Percentiles rank a stretch among this genome's conserved stretches.
Evolutionary conservation across 1,140 invertebrate species (phyloP).

Genomic region (Lucilia sericata): DNA sequence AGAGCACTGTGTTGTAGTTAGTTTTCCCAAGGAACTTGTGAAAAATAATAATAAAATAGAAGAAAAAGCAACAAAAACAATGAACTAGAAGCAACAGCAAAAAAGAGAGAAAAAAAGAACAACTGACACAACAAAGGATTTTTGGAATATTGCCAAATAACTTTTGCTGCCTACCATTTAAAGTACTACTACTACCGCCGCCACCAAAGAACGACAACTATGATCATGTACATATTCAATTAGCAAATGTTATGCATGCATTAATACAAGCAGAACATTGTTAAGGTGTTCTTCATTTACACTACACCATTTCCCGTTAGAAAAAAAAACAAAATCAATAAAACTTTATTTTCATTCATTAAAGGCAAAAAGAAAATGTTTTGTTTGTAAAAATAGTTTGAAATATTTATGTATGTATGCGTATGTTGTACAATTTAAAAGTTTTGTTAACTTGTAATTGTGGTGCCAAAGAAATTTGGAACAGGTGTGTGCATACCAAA

Average conservation of each 20-base stretch:
- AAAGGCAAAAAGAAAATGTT: too few relatives aligned
- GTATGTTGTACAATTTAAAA: too few relatives aligned
- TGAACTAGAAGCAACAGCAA: background rate
- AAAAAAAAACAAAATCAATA: too few relatives aligned
- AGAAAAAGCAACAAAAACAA: background rate
- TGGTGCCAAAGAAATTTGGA: background rate
- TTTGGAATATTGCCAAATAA: conserved; percentile 18
- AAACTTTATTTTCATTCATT: too few relatives aligned
- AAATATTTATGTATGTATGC: too few relatives aligned
- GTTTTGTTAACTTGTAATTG: too few relatives aligned
- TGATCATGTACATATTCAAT: conserved; percentile 27
- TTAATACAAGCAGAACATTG: conserved; percentile 3
- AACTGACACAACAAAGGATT: background rate
- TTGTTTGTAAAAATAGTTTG: too few relatives aligned
- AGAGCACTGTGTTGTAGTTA: background rate
- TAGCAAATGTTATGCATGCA: conserved; percentile 26
- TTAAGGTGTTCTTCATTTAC: conserved; percentile 12
- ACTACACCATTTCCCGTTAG: background rate
- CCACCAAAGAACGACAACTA: conserved; percentile 6
- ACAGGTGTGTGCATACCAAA: background rate
- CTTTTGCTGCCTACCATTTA: conserved; percentile 25
- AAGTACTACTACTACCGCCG: background rate
- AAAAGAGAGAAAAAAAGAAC: background rate
- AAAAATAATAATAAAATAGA: background rate
- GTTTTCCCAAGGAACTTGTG: conserved; percentile 1